Evolutionary conservation across 2,888 invertebrate species (phyloP).

Genomic region (Eupithecia subumbrata): DNA sequence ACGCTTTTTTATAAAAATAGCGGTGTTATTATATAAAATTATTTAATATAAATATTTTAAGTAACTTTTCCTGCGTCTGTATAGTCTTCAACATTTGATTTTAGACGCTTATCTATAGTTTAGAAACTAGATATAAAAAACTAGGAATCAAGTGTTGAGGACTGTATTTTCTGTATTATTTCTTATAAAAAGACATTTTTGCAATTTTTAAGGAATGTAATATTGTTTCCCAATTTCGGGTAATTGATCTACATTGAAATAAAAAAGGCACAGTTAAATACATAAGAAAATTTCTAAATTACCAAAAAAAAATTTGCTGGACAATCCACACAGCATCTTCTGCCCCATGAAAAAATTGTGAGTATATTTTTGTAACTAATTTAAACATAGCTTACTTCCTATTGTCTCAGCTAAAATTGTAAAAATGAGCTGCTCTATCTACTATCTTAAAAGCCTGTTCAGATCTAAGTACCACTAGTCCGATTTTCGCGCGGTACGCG

Average conservation of each 20-base stretch:
- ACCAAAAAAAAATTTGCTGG: not conserved
- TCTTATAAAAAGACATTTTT: conserved; percentile 55
- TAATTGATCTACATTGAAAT: conserved; percentile 19
- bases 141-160: conserved; percentile 44
- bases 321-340: too few species aligned
- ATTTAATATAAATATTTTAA: conserved; percentile 24
- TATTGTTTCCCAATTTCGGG: conserved; percentile 21
- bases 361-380: not conserved
- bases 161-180: conserved; percentile 48
- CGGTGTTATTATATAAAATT: conserved; percentile 35
- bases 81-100: conserved; percentile 34
- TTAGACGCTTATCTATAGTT: conserved; percentile 39
- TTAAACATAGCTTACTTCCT: not conserved
- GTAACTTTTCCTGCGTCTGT: conserved; percentile 15
- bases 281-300: not conserved
- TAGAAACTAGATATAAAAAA: conserved; percentile 29
- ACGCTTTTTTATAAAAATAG: conserved; percentile 52
- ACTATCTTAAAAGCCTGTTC: not conserved
- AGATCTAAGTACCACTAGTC: not conserved
- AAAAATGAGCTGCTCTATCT: not conserved
- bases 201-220: conserved; percentile 34
- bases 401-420: not conserved
- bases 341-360: too few species aligned
- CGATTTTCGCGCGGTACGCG: not conserved
- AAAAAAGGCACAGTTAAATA: not conserved